Base-by-base conservation (phyloP, 2,797 vertebrate genomes). In the Microchirus variegatus region DNA sequence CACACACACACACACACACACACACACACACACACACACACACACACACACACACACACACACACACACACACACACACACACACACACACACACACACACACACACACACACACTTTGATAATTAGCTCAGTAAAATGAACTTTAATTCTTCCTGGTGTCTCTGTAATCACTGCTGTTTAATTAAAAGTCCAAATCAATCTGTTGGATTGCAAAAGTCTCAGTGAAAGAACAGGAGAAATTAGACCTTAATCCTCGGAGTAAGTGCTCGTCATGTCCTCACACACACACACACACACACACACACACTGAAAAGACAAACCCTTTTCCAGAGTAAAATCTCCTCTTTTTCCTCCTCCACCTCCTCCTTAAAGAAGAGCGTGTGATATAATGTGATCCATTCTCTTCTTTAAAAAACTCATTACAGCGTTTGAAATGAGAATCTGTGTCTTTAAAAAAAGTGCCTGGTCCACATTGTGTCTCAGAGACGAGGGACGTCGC, bases 121-220 rank as follows among this genome's bases (percentile, higher is more conserved):
- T 91, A 93, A 93, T 93, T 93, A 92, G 87, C 83, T 67, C 59
- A 67, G 81, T 81, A 81, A 91, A 93, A 91, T 90, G 70, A 91
- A 93, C 87, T 91, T 91, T 87, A 90, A 90, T 89, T 91, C 89
- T 88, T 84, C 58, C 80, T 84, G 86, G 87, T 85, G 59, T 57
- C 71, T 78, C 4, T 83, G 57, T 93, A 93, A 93, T 94, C 93
- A 89, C 87, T 57, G 61, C 62, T 8, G 82, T 88, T 88, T 93
- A 93, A 94, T 94, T 93, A 93, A 94, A 92, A 92, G 92, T 91
- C 87, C 88, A 87, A 90, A 90, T 92, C 90, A 93, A 86, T 91
- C 87, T 88, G 82, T 82, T 65, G 87, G 89, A 91, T 88, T 89
- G 86, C 64, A 5, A 16, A 67, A 68, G 77, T 87, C 83, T 77